Base-by-base conservation (phyloP, 1,140 invertebrate genomes). In the Trichonephila inaurata region DNA sequence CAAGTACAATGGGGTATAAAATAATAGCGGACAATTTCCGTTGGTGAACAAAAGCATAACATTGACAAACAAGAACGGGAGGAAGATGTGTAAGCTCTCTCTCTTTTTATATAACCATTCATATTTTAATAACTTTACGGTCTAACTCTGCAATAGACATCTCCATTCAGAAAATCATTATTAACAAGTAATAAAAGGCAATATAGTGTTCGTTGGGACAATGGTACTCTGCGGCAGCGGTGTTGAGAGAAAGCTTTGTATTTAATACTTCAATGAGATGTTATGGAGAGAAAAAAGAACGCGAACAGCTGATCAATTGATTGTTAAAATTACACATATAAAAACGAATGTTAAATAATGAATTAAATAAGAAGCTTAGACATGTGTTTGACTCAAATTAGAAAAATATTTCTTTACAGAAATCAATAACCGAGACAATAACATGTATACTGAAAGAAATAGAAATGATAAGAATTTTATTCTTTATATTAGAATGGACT, bases 141-240 rank as follows among this genome's bases (percentile, higher is more conserved):
- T 69, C 66, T 12, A 69, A 69, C 66, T 69, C 18, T 77, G 72
- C 28, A 77, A 21, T 40, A 77, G 72, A 28, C 24, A 40, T 40
- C 72, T 19, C 51, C 72, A 19, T 33, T 40, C 28, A 77, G 24
- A 77, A 77, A 77, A 77, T 40, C 72, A 40, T 77, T 77, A 77
- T 77, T 77, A 77, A 77, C 72, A 77, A 77, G 72, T 40, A 19
- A 77, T 77, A 77, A 77, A 77, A 77, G 16, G 72, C 28, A 19
- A 77, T 77, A 18, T 12, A 2, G 72, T 72, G 33, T 40, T 40
- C 14, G 51, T 10, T 18, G 72, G 24, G 28, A 77, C 72, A 77
- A 40, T 77, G 28, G 72, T 18, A 6, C 12, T 16, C 14, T 77
- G 12, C 16, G 72, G 16, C 28, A 33, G 72, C 72, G 72, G 72